Base-by-base conservation (phyloP, 2,797 vertebrate genomes). In the Hyperoplus immaculatus region DNA sequence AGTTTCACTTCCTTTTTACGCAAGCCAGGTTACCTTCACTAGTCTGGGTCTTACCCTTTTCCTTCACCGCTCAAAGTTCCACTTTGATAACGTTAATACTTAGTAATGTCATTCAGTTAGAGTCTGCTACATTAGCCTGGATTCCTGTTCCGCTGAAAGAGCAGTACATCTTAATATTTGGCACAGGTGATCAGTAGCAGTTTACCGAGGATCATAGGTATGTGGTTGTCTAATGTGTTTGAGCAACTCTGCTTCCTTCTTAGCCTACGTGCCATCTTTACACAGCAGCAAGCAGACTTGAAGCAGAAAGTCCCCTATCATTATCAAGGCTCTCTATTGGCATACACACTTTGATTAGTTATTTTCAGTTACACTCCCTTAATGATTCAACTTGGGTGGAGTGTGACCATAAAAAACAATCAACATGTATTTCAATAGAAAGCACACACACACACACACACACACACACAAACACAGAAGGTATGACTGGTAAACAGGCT, bases 1-100 rank as follows among this genome's bases (percentile, higher is more conserved):
- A 56, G 53, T 90, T 88, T 63, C 82, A 43, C 7, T 1, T 53
- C 41, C 39, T 47, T 69, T 10, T 66, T 59, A 42, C 7, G 7
- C 13, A 74, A 50, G 61, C 36, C 38, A 46, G 45, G 21, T 62
- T 57, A n/a, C 6, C n/a, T 45, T 51, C 47, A 67, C 13, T 46
- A 6, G 68, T 21, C 12, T 60, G 36, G 10, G 8, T 59, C 21
- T n/a, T 38, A 3, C 9, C 15, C 49, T 47, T 75, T 74, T 62
- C 72, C 18, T 68, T 62, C 4, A 43, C 39, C 4, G 1, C 16
- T 29, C 29, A 29, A 29, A 29, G 29, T 29, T 29, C 29, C 29
- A 29, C 6, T 12, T 51, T 74, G 29, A 29, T 63, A 11, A 65
- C 21, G 29, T 29, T n/a, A 21, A 50, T 39, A 8, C 60, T 68